These are phyloP conservation scores for Danionella cerebrum DNA, from an alignment of 2,113 vertebrate genomes.

Conservation along the genomic window DNA sequence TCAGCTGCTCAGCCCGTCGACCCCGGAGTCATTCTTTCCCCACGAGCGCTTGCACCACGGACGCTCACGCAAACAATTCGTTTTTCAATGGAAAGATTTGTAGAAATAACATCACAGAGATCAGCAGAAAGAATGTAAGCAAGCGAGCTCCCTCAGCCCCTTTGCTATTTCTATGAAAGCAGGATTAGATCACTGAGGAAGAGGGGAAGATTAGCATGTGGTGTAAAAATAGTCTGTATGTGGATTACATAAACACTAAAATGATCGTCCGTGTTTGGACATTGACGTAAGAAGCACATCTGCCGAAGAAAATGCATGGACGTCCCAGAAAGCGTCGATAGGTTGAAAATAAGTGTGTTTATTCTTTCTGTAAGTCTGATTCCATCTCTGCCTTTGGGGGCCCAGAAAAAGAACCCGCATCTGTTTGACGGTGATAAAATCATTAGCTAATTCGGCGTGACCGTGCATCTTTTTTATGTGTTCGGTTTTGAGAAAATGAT, in stretches of 20 bases:
- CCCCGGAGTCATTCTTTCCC: conserved; percentile 48
- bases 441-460: conserved; percentile 50
- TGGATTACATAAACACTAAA: conserved; percentile 17
- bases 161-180: background rate
- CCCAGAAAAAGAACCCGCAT: conserved; percentile 44
- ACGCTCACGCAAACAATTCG: no score
- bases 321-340: background rate
- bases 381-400: conserved; percentile 42
- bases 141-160: background rate
- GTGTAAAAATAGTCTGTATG: background rate
- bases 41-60: background rate
- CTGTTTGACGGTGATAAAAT: conserved; percentile 52
- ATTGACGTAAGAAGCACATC: background rate
- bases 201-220: background rate
- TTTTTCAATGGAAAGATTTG: background rate
- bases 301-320: background rate
- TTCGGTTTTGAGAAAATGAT: background rate
- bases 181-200: background rate
- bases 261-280: conserved; percentile 11
- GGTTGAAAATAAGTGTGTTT: background rate
- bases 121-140: background rate
- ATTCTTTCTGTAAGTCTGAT: conserved; percentile 50
- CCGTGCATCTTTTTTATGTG: conserved; percentile 49
- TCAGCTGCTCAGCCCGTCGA: conserved; percentile 38
- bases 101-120: background rate